These are phyloP conservation scores for Crotophaga sulcirostris DNA, from an alignment of 2,113 vertebrate species.

Conservation along the genomic window DNA sequence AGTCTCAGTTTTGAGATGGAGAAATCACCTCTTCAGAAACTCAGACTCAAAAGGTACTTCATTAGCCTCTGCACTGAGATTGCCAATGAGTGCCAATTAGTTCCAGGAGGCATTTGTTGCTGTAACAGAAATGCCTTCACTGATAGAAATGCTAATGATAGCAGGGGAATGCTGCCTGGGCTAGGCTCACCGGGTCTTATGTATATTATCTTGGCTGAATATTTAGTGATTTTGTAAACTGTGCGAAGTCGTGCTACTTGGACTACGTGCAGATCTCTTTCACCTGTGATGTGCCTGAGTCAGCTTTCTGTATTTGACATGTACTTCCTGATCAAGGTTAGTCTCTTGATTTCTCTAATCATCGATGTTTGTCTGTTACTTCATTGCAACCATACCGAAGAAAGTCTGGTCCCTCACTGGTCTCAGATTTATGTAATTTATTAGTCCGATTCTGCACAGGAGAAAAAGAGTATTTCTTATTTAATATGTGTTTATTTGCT, in stretches of 20 bases:
- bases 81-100: conserved; percentile 27
- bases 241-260: background rate
- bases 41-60: conserved; percentile 41
- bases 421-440: background rate
- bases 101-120: conserved; percentile 33
- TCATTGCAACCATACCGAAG: background rate
- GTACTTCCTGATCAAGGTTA: background rate
- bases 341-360: background rate
- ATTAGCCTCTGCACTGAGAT: conserved; percentile 16
- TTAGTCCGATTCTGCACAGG: background rate
- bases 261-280: background rate
- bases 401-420: background rate
- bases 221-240: background rate
- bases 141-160: background rate
- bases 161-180: background rate
- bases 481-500: background rate
- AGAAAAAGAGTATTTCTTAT: background rate
- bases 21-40: conserved; percentile 31
- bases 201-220: background rate
- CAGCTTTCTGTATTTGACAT: background rate
- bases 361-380: background rate
- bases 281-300: background rate
- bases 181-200: background rate
- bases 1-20: background rate
- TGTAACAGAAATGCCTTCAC: background rate